Evolutionary conservation across 2,888 invertebrate species (phyloP), one percentile per base, ranked within the genome.

Genomic region (Bombyx huttoni): DNA sequence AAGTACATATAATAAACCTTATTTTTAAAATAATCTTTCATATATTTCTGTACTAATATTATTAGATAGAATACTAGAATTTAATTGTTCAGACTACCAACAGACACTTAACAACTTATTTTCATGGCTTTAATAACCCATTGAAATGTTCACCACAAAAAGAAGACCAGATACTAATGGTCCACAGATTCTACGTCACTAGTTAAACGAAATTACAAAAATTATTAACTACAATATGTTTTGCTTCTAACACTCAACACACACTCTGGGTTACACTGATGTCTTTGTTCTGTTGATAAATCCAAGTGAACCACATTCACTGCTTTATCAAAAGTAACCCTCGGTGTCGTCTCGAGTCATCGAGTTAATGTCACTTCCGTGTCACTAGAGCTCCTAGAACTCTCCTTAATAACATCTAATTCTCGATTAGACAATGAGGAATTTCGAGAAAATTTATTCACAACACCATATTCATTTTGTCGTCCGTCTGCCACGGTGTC

Each of bases 341-440:
- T 75, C 75, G 83, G 83, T 40, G 40, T 40, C 40, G 40, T 40
- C 12, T 40, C 40, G 70, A 87, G 78, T 89, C 87, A 89, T 88
- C 88, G 86, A 47, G 87, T 87, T 58, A 89, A 78, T 49, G 88
- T 87, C 74, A 87, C 83, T 78, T 89, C 89, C 55, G 87, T 88
- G 60, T 89, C 89, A 79, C 89, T 89, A 10, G 89, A 89, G 64
- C 89, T 89, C 61, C 88, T 77, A 10, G 89, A 89, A 66, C 89
- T 89, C 65, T 89, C 89, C 70, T 87, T 89, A 49, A 89, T 89
- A 48, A 89, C 87, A 57, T 89, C 89, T 47, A 89, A 77, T 68
- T 89, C 89, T 62, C 89, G 79, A 62, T 88, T 88, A 50, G 89
- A 88, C 52, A 88, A 60, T 49, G 89, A 88, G 6, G 89, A 89